Conservation (phyloP, 2,113 vertebrate genomes). For the Monopterus albus region DNA sequence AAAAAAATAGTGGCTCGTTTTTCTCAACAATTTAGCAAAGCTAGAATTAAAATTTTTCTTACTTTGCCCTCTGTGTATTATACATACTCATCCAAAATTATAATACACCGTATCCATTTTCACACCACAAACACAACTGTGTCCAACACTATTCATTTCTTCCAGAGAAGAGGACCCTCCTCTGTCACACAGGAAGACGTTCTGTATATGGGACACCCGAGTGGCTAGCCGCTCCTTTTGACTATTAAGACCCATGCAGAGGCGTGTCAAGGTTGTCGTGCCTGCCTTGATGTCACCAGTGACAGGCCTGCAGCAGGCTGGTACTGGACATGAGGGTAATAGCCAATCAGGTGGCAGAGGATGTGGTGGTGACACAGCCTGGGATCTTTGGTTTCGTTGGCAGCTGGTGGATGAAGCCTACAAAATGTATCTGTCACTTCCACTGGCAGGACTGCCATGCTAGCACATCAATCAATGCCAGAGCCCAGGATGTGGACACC, state of each 20-base stretch:
- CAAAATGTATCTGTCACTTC: constrained; percentile 67
- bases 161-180: background rate
- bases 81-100: background rate
- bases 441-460: constrained; percentile 44
- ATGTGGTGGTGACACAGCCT: constrained; percentile 34
- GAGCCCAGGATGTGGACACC: constrained; percentile 43
- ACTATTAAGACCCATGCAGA: constrained; percentile 22
- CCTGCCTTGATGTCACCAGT: constrained; percentile 27
- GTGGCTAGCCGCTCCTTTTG: constrained; percentile 22
- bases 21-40: background rate
- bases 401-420: constrained; percentile 38
- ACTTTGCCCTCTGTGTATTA: background rate
- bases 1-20: background rate
- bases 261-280: constrained; percentile 27
- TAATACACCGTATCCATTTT: background rate
- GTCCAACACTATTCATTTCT: background rate
- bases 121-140: background rate
- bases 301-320: constrained; percentile 14
- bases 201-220: background rate
- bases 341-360: constrained; percentile 48
- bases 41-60: background rate
- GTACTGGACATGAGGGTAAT: constrained; percentile 30
- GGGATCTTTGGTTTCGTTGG: constrained; percentile 28
- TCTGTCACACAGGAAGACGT: constrained; percentile 18
- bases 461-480: constrained; percentile 64